These are phyloP conservation scores for Rhagonycha fulva DNA, from an alignment of 2,888 invertebrate species.

Conservation along the genomic window DNA sequence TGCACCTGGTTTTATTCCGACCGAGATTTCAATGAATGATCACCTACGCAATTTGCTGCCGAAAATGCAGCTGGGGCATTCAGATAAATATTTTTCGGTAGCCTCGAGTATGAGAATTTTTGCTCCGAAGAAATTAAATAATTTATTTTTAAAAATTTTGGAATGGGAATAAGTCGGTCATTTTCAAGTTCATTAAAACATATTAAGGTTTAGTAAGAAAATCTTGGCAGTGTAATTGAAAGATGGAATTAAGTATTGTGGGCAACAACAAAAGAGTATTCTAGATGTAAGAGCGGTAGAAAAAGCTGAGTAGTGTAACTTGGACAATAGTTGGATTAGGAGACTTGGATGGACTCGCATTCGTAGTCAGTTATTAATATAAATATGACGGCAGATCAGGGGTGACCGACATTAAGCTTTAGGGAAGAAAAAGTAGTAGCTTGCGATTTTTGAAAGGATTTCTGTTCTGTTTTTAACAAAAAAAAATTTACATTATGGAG, in stretches of 20 bases:
- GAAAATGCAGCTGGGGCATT: constrained; percentile 23
- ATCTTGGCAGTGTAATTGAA: constrained; percentile 42
- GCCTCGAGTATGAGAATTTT: constrained; percentile 1
- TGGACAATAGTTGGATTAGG: constrained; percentile 46
- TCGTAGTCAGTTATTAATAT: constrained; percentile 33
- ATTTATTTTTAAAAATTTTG: neutral
- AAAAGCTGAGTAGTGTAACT: constrained; percentile 34
- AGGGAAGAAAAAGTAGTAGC: neutral
- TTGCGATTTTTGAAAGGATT: neutral
- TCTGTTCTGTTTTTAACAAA: neutral
- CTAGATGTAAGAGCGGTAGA: constrained; percentile 41
- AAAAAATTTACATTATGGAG: neutral
- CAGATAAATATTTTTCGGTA: neutral
- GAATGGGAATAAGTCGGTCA: neutral
- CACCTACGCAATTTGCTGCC: constrained; percentile 31
- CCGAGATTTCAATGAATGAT: constrained; percentile 10
- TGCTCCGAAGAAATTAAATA: neutral
- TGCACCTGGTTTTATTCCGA: constrained; percentile 28
- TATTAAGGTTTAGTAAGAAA: constrained; percentile 36
- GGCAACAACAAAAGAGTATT: constrained; percentile 40
- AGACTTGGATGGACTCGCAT: constrained; percentile 29
- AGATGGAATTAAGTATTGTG: constrained; percentile 45
- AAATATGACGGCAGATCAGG: constrained; percentile 15
- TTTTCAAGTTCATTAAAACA: constrained; percentile 40
- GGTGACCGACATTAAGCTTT: neutral